phyloP scores from a whole-genome alignment of 2,888 invertebrate genomes.

The Phaedon cochleariae region DNA sequence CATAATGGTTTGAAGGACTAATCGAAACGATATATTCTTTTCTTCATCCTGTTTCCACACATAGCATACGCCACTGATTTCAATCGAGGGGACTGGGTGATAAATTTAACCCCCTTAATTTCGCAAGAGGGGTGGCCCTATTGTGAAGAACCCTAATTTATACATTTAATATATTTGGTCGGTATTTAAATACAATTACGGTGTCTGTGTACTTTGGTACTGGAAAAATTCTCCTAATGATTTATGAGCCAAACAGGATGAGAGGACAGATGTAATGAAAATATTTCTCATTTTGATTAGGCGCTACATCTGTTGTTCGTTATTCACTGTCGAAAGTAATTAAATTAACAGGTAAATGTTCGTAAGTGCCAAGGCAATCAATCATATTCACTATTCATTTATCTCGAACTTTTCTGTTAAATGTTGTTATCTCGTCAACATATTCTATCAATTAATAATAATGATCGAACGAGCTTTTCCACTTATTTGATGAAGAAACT shows the following conservation, averaged over 20 bases:
- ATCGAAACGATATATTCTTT: neutral
- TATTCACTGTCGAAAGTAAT: neutral
- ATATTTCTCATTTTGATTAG: constrained; percentile 29
- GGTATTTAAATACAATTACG: constrained; percentile 50
- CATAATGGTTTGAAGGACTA: too few species aligned
- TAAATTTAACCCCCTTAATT: constrained; percentile 52
- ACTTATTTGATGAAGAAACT: too few species aligned
- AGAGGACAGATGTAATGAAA: constrained; percentile 32
- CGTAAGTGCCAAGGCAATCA: neutral
- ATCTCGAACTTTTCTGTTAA: neutral
- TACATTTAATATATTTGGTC: constrained; percentile 49
- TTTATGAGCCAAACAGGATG: constrained; percentile 25
- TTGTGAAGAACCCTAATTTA: constrained; percentile 51
- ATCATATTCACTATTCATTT: neutral
- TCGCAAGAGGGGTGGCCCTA: constrained; percentile 44
- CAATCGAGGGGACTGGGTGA: constrained; percentile 49
- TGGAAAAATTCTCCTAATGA: constrained; percentile 30
- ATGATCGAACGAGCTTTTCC: too few species aligned
- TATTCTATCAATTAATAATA: too few species aligned
- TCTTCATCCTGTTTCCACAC: neutral
- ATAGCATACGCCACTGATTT: constrained; percentile 16
- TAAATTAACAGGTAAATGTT: neutral
- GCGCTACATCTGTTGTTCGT: neutral
- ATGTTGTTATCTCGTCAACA: too few species aligned
- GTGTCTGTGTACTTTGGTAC: constrained; percentile 27